Base-by-base conservation (phyloP, 2,888 invertebrate species). In the Cephus pulcher region DNA sequence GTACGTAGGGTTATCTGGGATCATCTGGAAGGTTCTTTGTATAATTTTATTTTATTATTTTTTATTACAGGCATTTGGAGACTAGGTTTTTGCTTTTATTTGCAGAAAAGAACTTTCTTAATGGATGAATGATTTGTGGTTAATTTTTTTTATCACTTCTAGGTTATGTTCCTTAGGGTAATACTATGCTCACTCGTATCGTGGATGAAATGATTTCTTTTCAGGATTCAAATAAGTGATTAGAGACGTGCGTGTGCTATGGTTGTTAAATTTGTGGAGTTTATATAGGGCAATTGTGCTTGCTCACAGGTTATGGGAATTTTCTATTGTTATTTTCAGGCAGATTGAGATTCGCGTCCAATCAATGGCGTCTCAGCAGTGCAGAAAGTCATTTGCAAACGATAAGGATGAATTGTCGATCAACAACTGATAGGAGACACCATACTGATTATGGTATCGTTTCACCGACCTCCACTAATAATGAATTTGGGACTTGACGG, bases 321-420 rank as follows among this genome's bases (percentile, higher is more conserved):
- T 23, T 34, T 76, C n/a, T 35, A 73, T 73, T 69, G 71, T 40
- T 76, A 71, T 75, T 87, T 85, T 35, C 83, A 89, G 89, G 84
- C 75, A 86, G 88, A 56, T 76, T 83, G 70, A 89, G 84, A 80
- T 84, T 86, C 33, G 83, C 85, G 40, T 89, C 89, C 3, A 85
- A 86, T 78, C 86, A 86, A 33, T 89, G 89, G 89, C 85, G 86
- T 68, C 86, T 87, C 77, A 88, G 85, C 70, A 83, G 82, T 15
- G 84, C 82, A 6, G 88, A 88, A 68, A 89, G 83, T 77, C 88
- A 85, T 78, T 82, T 85, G 34, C 87, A 84, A 77, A 82, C 84
- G 6, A 82, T 85, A 34, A 83, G 80, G 69, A 81, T 82, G 77
- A 84, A 84, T 73, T 80, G 85, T 37, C 85, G 85, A 56, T 86